A percentile compares a stretch with the other conserved stretches of the same genome.
These are phyloP conservation scores for Acanthopleura granulata DNA, from an alignment of 2,888 invertebrate genomes.

Conservation along the genomic window DNA sequence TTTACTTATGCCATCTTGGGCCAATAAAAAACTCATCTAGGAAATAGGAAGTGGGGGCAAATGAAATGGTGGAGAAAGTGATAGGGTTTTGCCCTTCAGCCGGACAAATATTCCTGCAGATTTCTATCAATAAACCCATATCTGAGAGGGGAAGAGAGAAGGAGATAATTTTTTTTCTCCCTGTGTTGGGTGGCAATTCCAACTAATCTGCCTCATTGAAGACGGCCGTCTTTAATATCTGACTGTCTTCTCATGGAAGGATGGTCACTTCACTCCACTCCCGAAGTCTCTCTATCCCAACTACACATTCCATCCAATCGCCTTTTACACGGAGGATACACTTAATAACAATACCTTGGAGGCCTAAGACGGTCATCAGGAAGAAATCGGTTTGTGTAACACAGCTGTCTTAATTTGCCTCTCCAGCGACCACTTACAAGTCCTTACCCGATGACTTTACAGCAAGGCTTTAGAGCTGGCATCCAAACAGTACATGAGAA, in stretches of 20 bases:
- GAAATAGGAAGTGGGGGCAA: constrained; percentile 15
- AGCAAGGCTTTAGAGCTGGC: too few relatives aligned
- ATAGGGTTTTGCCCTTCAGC: constrained; percentile 9
- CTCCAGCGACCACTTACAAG: too few relatives aligned
- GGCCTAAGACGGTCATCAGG: neutral
- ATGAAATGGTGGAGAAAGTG: constrained; percentile 6
- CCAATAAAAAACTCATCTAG: constrained; percentile 18
- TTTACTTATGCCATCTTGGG: constrained; percentile 20
- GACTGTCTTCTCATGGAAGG: neutral
- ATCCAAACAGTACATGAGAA: too few relatives aligned
- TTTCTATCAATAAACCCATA: constrained; percentile 18
- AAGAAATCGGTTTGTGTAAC: neutral
- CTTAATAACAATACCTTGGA: neutral
- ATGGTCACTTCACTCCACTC: constrained; percentile 5
- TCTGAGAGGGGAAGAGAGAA: neutral
- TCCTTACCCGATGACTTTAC: too few relatives aligned
- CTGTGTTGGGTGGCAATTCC: neutral
- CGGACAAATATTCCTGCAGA: neutral
- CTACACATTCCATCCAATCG: too few relatives aligned
- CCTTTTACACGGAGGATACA: neutral
- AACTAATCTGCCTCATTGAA: neutral
- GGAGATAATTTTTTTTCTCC: neutral
- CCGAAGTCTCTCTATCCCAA: too few relatives aligned
- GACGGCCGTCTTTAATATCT: constrained; percentile 5
- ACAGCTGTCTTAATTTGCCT: neutral